phyloP scores from a whole-genome alignment of 2,888 invertebrate genomes.

The Dryobota labecula region DNA sequence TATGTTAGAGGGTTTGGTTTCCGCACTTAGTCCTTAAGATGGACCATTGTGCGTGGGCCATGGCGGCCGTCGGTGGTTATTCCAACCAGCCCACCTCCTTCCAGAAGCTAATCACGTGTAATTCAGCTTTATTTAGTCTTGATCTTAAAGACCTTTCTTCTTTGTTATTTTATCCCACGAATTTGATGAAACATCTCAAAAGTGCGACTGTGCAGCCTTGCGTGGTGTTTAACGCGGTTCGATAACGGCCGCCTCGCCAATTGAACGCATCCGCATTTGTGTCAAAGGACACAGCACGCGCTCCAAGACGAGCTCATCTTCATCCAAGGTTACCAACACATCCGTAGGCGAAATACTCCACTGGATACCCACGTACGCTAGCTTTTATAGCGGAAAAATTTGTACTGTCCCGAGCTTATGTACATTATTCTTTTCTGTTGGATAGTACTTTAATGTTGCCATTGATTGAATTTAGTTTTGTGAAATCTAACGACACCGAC shows the following conservation, averaged over 20 bases:
- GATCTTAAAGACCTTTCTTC: slow-evolving; percentile 2
- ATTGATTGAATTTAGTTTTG: slow-evolving; percentile 15
- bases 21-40: no score
- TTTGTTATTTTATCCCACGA: slow-evolving; percentile 25
- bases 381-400: slow-evolving; percentile 70
- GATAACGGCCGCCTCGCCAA: slow-evolving; percentile 86
- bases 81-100: no score
- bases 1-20: no score
- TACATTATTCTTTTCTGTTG: not conserved
- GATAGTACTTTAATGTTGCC: not conserved
- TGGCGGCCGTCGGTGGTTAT: no score
- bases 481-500: not conserved
- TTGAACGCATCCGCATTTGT: slow-evolving; percentile 90
- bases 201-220: slow-evolving; percentile 79
- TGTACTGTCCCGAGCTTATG: slow-evolving; percentile 13
- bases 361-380: slow-evolving; percentile 73
- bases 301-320: slow-evolving; percentile 86
- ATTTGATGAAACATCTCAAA: slow-evolving; percentile 61
- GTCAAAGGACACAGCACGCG: slow-evolving; percentile 88
- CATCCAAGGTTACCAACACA: slow-evolving; percentile 84
- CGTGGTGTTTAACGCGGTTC: slow-evolving; percentile 88
- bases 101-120: no score
- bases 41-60: no score
- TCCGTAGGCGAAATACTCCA: slow-evolving; percentile 78
- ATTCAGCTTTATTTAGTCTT: no score